phyloP scores from a whole-genome alignment of 2,888 invertebrate species.

The Cynaeus angustus region DNA sequence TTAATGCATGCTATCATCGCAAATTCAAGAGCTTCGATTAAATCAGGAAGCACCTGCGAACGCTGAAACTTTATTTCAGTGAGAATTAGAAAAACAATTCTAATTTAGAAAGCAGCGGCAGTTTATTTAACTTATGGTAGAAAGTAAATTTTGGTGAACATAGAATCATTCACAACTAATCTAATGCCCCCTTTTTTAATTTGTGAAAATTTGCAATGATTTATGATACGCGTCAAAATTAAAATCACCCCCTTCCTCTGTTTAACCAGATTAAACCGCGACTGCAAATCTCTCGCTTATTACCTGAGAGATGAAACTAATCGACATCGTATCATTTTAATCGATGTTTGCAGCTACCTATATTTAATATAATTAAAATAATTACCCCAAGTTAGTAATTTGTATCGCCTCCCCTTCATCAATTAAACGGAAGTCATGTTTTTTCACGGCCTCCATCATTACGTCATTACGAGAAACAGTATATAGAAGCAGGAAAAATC shows the following conservation, averaged over 20 bases:
- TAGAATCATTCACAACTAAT: not conserved
- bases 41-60: constrained; percentile 9
- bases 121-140: too few species aligned
- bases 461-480: constrained; percentile 16
- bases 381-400: constrained; percentile 20
- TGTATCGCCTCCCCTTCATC: constrained; percentile 3
- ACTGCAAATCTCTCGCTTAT: constrained; percentile 19
- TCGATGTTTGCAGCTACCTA: constrained; percentile 18
- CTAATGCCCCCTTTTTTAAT: not conserved
- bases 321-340: constrained; percentile 24
- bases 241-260: not conserved
- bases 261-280: constrained; percentile 18
- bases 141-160: too few species aligned
- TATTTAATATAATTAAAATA: constrained; percentile 35
- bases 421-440: constrained; percentile 22
- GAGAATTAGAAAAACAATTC: not conserved
- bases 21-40: constrained; percentile 10
- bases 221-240: constrained; percentile 5
- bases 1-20: constrained; percentile 21
- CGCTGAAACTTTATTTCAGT: constrained; percentile 8
- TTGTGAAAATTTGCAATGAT: not conserved
- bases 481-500: constrained; percentile 1
- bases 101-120: not conserved
- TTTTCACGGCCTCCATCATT: constrained; percentile 15
- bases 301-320: constrained; percentile 17